Evolutionary conservation across 92 coral and sea anemone species (phyloP), one percentile per base, ranked within the genome.

Genomic region (Pocillopora meandrina): DNA sequence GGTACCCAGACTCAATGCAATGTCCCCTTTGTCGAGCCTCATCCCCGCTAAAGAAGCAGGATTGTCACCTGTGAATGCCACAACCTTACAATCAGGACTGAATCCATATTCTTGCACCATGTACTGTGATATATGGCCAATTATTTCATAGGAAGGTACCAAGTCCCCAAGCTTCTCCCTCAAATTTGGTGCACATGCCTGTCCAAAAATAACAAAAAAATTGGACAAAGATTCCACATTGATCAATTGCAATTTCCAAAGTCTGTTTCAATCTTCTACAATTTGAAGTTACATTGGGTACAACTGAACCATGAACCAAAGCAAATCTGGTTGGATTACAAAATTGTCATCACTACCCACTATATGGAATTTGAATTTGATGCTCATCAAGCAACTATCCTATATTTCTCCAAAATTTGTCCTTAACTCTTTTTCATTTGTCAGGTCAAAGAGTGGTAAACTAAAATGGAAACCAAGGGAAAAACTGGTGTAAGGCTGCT

Each of bases 11-110:
- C 99, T 96, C 16, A 96, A 71, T 12, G 96, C 98, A 87, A 96
- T 86, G 76, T 96, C 99, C 14, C 92, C 95, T 65, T 89, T 91
- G 26, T 89, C 90, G 57, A 96, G 84, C 31, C 96, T 79, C 93
- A 94, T 95, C 57, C 99, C 99, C 19, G 99, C 99, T 61, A 96
- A 92, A 74, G 99, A 96, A 49, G 98, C 99, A 65, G 99, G 99
- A 87, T 96, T 96, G 56, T 96, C 99, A 31, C 99, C 99, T 36
- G 99, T 96, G 77, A 96, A 96, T 33, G 98, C 99, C 31, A 96
- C 97, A 73, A 96, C 98, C 77, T 94, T 90, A 65, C 99, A 96
- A 35, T 88, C 90, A 68, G 85, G 89, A 55, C 86, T 71, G 84
- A 96, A 96, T 1, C 97, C 97, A 91, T 90, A 91, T 75, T 79